Base-by-base conservation (phyloP, 2,113 vertebrate species). In the Leptobrachium ailaonicum region DNA sequence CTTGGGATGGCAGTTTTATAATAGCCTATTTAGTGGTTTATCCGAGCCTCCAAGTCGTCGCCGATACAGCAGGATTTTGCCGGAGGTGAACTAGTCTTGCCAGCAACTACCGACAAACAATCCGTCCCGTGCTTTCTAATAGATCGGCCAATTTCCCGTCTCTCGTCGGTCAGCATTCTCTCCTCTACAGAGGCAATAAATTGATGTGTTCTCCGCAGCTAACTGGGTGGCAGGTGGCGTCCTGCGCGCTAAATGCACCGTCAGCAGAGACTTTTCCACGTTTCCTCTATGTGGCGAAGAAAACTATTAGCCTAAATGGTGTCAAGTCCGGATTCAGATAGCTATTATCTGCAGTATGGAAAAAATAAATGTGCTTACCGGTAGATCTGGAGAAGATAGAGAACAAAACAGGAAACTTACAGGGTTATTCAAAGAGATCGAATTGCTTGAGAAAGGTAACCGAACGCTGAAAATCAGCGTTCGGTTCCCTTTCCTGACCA, bases 91-190 rank as follows among this genome's bases (percentile, higher is more conserved):
- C 62, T 64, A 32, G 62, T 20, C 62, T 4, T 32, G 62, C 62
- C 62, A 64, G 62, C 62, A 40, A n/a, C 68, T 50, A n/a, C 20
- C 4, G 13, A 69, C 14, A 8, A 50, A 71, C 44, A 2, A 10
- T 32, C 6, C 14, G 9, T n/a, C 32, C 43, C 20, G 68, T 7
- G n/a, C 68, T 20, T n/a, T 50, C 68, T 50, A 32, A 50, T 13
- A 71, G 56, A 60, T 14, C 7, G 68, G 44, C 14, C 62, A 6
- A 50, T 40, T 64, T 64, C 62, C 62, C 10, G 62, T 40, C 47
- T 50, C 47, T 69, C 44, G 66, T 44, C 66, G 44, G 3, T 69
- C 66, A 69, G 66, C 66, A 69, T 44, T 44, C 41, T 43, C 13
- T 14, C 12, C n/a, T 66, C 64, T 66, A 50, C 47, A 50, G 47